Conservation (phyloP, 2,113 vertebrate species). For the Cervus canadensis region DNA sequence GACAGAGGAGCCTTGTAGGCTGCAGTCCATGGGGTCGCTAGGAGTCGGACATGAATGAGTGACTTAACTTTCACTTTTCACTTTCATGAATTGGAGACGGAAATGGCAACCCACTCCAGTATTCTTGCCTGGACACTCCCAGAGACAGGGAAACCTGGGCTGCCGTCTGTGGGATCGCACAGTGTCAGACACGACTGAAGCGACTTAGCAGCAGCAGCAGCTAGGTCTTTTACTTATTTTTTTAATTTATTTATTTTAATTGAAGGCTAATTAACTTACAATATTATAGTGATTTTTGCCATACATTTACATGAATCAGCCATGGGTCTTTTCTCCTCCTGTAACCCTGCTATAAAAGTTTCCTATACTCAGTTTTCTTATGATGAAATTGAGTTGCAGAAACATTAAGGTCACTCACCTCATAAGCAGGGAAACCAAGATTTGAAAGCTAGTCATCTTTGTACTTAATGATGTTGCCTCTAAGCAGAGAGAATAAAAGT, state of each 20-base stretch:
- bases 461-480: background rate
- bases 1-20: background rate
- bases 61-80: background rate
- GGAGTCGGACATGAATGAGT: background rate
- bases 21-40: background rate
- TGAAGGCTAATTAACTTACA: background rate
- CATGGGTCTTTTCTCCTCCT: background rate
- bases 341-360: background rate
- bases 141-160: accelerated
- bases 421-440: background rate
- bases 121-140: background rate
- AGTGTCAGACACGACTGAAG: background rate
- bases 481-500: background rate
- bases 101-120: background rate
- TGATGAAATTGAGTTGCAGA: background rate
- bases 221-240: background rate
- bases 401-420: background rate
- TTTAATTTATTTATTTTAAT: background rate
- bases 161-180: background rate
- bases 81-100: background rate
- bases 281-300: background rate
- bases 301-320: background rate
- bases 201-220: background rate
- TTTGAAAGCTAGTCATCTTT: background rate
- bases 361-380: background rate